Conservation (phyloP, 2,888 invertebrate genomes). For the Patella ulyssiponensis region DNA sequence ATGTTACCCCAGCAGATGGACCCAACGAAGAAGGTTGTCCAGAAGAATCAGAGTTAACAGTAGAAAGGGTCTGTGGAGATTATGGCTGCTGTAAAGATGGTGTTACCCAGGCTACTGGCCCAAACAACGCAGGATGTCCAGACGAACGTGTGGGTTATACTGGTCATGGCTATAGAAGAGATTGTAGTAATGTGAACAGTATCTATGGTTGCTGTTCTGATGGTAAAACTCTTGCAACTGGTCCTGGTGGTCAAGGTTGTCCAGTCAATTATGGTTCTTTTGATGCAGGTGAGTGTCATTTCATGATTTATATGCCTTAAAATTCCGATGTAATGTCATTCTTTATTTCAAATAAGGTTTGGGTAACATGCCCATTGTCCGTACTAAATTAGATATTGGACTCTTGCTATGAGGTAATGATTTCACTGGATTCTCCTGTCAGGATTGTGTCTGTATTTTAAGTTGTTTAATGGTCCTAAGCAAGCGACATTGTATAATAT, state of each 20-base stretch:
- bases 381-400: no score
- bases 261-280: background rate
- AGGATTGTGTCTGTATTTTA: no score
- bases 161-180: background rate
- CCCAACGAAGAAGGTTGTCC: constrained; percentile 83
- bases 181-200: constrained; percentile 15
- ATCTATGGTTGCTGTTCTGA: constrained; percentile 89
- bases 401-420: no score
- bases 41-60: constrained; percentile 79
- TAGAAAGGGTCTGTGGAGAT: constrained; percentile 39
- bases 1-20: constrained; percentile 72
- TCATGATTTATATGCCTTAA: background rate
- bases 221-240: constrained; percentile 74
- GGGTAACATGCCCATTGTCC: no score
- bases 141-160: background rate
- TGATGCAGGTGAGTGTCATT: background rate
- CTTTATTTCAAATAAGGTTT: no score
- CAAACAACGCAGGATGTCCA: constrained; percentile 79
- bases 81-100: constrained; percentile 92
- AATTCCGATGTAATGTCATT: no score
- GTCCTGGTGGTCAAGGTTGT: constrained; percentile 34
- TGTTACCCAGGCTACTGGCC: constrained; percentile 87
- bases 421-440: no score
- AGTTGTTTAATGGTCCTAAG: no score
- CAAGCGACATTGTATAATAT: no score